These are phyloP conservation scores for Neodiprion fabricii DNA, from an alignment of 1,140 invertebrate genomes.

Conservation along the genomic window DNA sequence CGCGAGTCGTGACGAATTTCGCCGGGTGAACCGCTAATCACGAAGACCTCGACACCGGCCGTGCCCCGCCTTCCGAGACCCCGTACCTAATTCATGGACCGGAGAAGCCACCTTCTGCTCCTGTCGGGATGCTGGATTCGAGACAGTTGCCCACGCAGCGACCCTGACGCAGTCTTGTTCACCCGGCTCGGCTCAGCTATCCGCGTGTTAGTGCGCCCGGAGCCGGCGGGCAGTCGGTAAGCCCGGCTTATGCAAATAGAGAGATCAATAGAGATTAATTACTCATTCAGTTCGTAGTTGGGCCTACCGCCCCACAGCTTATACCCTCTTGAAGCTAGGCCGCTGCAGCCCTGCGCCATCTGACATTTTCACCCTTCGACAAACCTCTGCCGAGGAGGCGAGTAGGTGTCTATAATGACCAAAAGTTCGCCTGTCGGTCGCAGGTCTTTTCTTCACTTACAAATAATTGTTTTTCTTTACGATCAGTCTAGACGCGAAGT, in stretches of 20 bases:
- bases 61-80: not conserved
- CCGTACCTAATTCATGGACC: not conserved
- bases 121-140: not conserved
- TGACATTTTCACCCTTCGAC: not conserved
- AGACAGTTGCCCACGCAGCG: not conserved
- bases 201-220: conserved; percentile 35
- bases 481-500: too few species aligned
- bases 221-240: conserved; percentile 40
- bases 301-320: conserved; percentile 11
- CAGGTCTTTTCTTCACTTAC: too few species aligned
- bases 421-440: too few species aligned
- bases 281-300: conserved; percentile 34
- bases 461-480: too few species aligned
- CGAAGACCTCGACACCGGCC: too few species aligned
- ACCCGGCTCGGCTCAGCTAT: conserved; percentile 8
- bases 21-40: too few species aligned
- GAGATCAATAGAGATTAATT: conserved; percentile 43
- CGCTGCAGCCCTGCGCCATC: not conserved
- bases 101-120: not conserved
- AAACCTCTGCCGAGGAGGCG: not conserved
- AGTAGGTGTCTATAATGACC: too few species aligned
- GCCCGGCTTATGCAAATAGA: conserved; percentile 45
- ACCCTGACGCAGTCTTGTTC: conserved; percentile 9
- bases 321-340: not conserved
- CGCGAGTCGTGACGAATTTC: not conserved